Conservation (phyloP, 2,113 vertebrate species). For the Oreotragus oreotragus region DNA sequence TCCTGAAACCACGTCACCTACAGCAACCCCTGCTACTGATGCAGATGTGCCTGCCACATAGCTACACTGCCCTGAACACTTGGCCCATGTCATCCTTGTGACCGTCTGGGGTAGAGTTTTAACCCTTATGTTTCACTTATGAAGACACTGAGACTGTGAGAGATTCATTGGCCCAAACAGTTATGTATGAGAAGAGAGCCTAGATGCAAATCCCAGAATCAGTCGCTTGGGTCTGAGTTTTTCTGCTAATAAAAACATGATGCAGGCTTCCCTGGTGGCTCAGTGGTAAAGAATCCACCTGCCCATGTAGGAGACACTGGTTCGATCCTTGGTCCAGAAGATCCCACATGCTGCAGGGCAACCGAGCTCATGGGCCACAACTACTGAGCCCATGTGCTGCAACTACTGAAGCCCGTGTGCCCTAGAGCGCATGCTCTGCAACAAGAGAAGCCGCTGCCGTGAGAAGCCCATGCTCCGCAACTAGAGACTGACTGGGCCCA, state of each 20-base stretch:
- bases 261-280: background rate
- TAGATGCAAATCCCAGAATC: background rate
- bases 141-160: background rate
- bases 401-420: background rate
- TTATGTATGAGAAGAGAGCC: background rate
- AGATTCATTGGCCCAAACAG: background rate
- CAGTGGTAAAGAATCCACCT: background rate
- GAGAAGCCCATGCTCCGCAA: background rate
- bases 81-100: accelerated
- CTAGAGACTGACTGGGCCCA: background rate
- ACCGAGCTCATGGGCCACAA: background rate
- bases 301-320: background rate
- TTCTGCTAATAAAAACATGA: background rate
- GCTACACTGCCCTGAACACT: background rate
- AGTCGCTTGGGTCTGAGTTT: background rate
- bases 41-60: background rate
- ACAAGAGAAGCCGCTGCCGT: background rate
- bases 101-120: background rate
- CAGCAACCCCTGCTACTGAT: background rate
- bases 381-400: background rate
- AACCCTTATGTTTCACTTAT: background rate
- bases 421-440: background rate
- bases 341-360: background rate
- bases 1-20: background rate
- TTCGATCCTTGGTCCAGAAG: background rate